Evolutionary conservation across 2,797 vertebrate species (phyloP).

Genomic region (Gobio occitaniae): DNA sequence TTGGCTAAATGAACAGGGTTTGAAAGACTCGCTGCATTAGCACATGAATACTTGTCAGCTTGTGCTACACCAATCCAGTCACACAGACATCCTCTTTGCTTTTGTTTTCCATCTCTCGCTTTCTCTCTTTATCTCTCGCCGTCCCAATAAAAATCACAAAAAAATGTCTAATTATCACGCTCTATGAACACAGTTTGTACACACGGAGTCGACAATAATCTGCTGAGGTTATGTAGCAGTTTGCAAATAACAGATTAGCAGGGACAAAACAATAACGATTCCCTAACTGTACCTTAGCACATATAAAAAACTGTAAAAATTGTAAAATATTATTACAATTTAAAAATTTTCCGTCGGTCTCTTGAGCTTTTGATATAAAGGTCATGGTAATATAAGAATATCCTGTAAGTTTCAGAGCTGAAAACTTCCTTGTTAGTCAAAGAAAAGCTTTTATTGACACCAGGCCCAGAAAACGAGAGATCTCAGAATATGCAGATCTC

Average conservation of each 20-base stretch:
- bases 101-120: background rate
- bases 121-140: conserved; percentile 4
- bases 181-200: conserved; percentile 15
- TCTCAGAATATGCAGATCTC: too few species aligned
- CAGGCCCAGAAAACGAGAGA: too few species aligned
- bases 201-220: conserved; percentile 14
- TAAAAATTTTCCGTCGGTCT: too few species aligned
- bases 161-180: background rate
- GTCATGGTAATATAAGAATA: too few species aligned
- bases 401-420: too few species aligned
- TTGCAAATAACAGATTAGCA: background rate
- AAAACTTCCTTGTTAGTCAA: too few species aligned
- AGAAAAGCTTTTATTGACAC: too few species aligned
- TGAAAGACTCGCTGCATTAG: conserved; percentile 41
- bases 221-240: conserved; percentile 3
- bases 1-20: conserved; percentile 57
- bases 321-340: too few species aligned
- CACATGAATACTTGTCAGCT: conserved; percentile 37
- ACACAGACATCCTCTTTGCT: background rate
- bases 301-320: too few species aligned
- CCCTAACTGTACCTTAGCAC: background rate
- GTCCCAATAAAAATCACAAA: background rate
- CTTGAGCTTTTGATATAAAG: too few species aligned
- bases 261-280: too few species aligned
- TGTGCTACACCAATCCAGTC: conserved; percentile 23